Percentiles rank a stretch among this genome's conserved stretches.
phyloP scores from a whole-genome alignment of 1,140 invertebrate genomes.

The Thaumetopoea pityocampa region DNA sequence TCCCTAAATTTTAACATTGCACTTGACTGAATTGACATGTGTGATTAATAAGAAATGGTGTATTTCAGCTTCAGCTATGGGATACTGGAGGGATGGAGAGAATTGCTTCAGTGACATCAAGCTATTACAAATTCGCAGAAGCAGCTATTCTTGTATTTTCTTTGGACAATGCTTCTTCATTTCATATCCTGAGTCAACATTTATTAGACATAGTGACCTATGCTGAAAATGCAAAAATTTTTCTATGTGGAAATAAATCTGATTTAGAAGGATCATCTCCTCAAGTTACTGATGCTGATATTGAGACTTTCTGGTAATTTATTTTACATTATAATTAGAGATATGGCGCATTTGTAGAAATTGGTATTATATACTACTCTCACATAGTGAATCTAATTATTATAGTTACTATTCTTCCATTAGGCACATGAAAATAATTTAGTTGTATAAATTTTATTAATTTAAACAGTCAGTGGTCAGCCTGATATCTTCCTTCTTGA shows the following conservation, averaged over 20 bases:
- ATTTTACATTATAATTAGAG: background rate
- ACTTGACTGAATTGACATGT: background rate
- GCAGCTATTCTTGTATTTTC: slow-evolving; percentile 94
- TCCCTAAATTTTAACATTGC: background rate
- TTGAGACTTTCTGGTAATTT: slow-evolving; percentile 90
- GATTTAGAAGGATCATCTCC: slow-evolving; percentile 84
- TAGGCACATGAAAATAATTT: too few relatives aligned
- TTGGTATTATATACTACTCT: too few relatives aligned
- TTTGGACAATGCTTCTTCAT: slow-evolving; percentile 92
- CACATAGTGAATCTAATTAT: too few relatives aligned
- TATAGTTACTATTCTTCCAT: too few relatives aligned
- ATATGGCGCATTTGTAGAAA: too few relatives aligned
- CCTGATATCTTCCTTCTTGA: too few relatives aligned
- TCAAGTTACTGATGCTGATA: slow-evolving; percentile 90
- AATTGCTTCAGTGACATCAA: slow-evolving; percentile 94
- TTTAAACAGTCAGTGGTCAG: too few relatives aligned
- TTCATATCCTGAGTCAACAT: slow-evolving; percentile 94
- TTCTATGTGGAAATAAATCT: slow-evolving; percentile 92
- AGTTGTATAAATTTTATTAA: too few relatives aligned
- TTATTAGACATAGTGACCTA: slow-evolving; percentile 93
- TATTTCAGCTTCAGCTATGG: slow-evolving; percentile 90
- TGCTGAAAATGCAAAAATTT: slow-evolving; percentile 95
- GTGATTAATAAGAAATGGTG: slow-evolving; percentile 3
- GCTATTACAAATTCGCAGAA: slow-evolving; percentile 95
- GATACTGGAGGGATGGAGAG: slow-evolving; percentile 96